phyloP scores from a whole-genome alignment of 2,797 vertebrate species.

The Spea hammondii region DNA sequence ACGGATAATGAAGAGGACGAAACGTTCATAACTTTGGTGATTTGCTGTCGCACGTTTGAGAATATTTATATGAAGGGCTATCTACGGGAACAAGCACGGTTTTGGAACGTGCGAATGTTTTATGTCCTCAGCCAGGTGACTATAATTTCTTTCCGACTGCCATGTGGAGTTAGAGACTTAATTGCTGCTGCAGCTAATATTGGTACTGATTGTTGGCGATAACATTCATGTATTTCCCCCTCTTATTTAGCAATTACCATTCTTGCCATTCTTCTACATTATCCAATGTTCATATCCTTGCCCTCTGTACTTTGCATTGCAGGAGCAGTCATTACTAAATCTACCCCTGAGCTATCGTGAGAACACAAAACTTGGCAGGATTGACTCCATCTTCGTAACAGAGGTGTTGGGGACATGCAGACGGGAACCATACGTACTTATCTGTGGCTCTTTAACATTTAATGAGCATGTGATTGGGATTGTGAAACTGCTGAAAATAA shows the following conservation, averaged over 20 bases:
- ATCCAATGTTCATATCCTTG: neutral
- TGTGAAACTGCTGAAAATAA: neutral
- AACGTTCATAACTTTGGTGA: conserved; percentile 73
- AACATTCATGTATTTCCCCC: too few species aligned
- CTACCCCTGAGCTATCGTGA: conserved; percentile 72
- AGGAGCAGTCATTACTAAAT: conserved; percentile 66
- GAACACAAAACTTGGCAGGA: conserved; percentile 61
- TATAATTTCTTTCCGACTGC: neutral
- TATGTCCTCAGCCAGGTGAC: conserved; percentile 74
- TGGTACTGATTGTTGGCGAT: too few species aligned
- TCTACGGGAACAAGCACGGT: conserved; percentile 69
- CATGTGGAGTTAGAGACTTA: too few species aligned
- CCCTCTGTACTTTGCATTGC: conserved; percentile 43
- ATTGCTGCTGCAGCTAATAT: too few species aligned
- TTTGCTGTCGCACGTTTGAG: conserved; percentile 71
- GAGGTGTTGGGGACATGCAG: conserved; percentile 64
- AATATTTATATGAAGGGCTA: conserved; percentile 71
- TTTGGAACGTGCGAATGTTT: conserved; percentile 72
- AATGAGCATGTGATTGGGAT: conserved; percentile 7
- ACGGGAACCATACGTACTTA: conserved; percentile 10
- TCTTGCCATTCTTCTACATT: neutral
- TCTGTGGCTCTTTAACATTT: conserved; percentile 24
- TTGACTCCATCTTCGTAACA: conserved; percentile 59
- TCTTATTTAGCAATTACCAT: too few species aligned
- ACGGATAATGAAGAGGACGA: conserved; percentile 72